Percentiles rank a stretch among this genome's conserved stretches.
phyloP scores from a whole-genome alignment of 2,797 vertebrate genomes.

The Ibycter americanus region DNA sequence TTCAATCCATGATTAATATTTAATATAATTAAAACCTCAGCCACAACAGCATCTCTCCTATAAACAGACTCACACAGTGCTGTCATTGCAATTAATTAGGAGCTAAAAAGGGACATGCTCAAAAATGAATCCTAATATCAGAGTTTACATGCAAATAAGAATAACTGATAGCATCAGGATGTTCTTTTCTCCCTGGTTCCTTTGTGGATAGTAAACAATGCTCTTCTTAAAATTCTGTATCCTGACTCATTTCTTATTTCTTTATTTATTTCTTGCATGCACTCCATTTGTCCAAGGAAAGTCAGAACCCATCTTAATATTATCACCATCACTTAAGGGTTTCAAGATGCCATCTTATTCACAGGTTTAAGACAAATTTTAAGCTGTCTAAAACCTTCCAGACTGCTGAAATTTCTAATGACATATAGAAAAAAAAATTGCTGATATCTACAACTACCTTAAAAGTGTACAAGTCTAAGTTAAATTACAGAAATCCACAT shows the following conservation, averaged over 20 bases:
- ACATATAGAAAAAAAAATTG: background rate
- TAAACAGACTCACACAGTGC: constrained; percentile 5
- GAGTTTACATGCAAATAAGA: constrained; percentile 61
- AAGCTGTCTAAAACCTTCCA: constrained; percentile 23
- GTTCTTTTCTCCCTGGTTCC: constrained; percentile 20
- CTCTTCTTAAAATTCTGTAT: constrained; percentile 8
- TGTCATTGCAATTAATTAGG: constrained; percentile 75
- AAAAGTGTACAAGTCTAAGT: background rate
- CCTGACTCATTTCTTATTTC: background rate
- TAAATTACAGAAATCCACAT: constrained; percentile 29
- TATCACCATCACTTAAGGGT: background rate
- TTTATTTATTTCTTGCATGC: background rate
- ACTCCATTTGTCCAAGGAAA: background rate
- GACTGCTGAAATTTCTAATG: constrained; percentile 1
- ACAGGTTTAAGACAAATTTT: constrained; percentile 8
- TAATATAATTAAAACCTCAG: constrained; percentile 73
- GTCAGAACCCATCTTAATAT: background rate
- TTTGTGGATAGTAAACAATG: constrained; percentile 34
- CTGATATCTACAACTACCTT: background rate
- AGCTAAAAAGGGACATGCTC: constrained; percentile 70
- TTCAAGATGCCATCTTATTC: constrained; percentile 40
- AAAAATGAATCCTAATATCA: constrained; percentile 46
- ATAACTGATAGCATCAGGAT: background rate
- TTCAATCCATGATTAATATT: constrained; percentile 65
- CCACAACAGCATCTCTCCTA: constrained; percentile 22